Evolutionary conservation across 2,888 invertebrate species (phyloP).

Genomic region (Synergus umbraculus): DNA sequence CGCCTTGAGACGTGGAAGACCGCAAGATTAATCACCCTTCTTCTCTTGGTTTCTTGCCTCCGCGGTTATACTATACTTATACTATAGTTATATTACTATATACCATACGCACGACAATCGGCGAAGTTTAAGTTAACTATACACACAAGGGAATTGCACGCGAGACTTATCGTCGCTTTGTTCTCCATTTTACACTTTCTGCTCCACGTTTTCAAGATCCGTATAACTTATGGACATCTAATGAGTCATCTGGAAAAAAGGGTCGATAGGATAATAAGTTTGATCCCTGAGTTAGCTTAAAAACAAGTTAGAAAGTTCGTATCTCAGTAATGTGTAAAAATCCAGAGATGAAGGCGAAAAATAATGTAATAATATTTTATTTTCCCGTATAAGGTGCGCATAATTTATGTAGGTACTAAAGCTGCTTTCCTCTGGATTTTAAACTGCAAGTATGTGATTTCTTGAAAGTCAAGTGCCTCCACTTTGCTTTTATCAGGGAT

Average conservation of each 20-base stretch:
- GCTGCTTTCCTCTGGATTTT: background rate
- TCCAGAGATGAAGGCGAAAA: too few relatives aligned
- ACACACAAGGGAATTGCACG: conserved; percentile 49
- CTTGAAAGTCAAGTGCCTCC: background rate
- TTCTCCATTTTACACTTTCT: conserved; percentile 44
- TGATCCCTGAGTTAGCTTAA: too few relatives aligned
- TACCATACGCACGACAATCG: conserved; percentile 68
- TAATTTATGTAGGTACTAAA: conserved; percentile 6
- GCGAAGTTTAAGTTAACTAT: conserved; percentile 56
- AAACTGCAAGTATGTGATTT: background rate
- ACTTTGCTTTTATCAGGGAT: conserved; percentile 27
- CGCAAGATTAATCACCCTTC: conserved; percentile 77
- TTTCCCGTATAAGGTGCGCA: background rate
- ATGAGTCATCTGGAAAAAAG: background rate
- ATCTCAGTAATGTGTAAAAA: too few relatives aligned
- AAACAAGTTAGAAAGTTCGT: too few relatives aligned
- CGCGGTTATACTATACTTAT: conserved; percentile 64
- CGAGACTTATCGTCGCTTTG: conserved; percentile 63
- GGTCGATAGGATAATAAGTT: too few relatives aligned
- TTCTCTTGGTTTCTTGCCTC: conserved; percentile 72
- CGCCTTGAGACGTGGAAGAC: conserved; percentile 77
- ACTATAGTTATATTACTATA: conserved; percentile 38
- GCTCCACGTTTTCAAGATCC: background rate
- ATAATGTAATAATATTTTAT: background rate
- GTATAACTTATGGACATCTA: background rate